These are phyloP conservation scores for Ditula angustiorana DNA, from an alignment of 2,888 invertebrate species.

Conservation along the genomic window DNA sequence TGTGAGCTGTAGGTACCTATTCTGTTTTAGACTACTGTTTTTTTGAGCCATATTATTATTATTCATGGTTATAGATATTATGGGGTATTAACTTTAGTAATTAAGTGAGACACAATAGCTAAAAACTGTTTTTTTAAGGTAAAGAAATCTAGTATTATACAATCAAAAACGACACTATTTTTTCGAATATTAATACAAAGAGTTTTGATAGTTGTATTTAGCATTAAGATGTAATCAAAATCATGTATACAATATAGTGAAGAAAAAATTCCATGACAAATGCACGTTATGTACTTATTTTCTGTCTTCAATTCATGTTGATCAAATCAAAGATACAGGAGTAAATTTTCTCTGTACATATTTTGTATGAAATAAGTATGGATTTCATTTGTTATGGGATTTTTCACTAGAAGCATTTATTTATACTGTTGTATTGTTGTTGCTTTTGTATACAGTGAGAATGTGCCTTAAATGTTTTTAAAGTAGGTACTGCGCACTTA, in stretches of 20 bases:
- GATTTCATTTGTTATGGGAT: too few species aligned
- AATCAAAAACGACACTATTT: neutral
- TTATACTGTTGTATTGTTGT: neutral
- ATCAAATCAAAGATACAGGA: too few species aligned
- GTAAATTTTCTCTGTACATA: too few species aligned
- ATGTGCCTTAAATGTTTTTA: conserved; percentile 24
- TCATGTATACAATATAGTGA: too few species aligned
- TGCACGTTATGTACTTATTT: too few species aligned
- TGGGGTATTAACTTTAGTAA: neutral
- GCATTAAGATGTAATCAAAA: neutral
- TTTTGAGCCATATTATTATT: conserved; percentile 7
- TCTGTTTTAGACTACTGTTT: neutral
- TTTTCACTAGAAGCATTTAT: too few species aligned
- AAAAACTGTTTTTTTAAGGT: too few species aligned
- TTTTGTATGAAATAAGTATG: too few species aligned
- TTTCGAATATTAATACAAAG: neutral
- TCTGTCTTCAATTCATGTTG: too few species aligned
- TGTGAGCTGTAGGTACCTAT: too few species aligned
- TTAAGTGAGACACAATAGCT: neutral
- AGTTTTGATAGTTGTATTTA: neutral
- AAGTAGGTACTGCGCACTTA: neutral
- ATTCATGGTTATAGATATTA: neutral
- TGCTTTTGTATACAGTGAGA: conserved; percentile 1
- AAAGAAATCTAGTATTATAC: neutral
- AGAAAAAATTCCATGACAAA: too few species aligned